Base-by-base conservation (phyloP, 2,113 vertebrate species). In the Thryonomys swinderianus region DNA sequence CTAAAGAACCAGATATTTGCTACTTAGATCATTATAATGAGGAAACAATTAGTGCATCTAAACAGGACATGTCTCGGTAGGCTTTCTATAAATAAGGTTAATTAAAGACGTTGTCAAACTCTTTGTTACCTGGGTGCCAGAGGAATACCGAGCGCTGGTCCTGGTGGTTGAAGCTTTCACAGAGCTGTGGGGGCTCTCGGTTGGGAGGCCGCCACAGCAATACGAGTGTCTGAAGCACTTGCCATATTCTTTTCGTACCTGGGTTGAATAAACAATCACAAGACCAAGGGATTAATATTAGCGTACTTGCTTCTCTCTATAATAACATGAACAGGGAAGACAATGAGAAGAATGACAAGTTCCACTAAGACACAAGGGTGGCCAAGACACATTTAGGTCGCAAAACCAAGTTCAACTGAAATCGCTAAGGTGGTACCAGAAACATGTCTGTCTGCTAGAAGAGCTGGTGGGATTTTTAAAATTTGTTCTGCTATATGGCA, bases 191-290 rank as follows among this genome's bases (percentile, higher is more conserved):
- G 99, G 99, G 98, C 98, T 99, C 98, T 99, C 99, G 0, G 99
- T 99, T 0, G 99, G 99, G 82, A 99, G 98, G 53, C 99, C 98
- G 2, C 99, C 98, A 94, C 99, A 99, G 98, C 99, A 99, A 97
- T 99, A 99, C 1, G 99, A 99, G 98, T 99, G 99, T 97, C 99
- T 98, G 98, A 99, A 99, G 98, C 99, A 99, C 98, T 99, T 99
- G 97, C 99, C 99, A 85, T 99, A 99, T 95, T 99, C 99, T 98
- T 99, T 99, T 86, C 99, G 99, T 84, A 99, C 99, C 99, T 99
- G 84, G 12, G 30, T 0, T 0, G 8, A 84, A 86, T 14, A 67
- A 81, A 83, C 14, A 78, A 87, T 40, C 62, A 84, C 1, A 6
- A 93, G 59, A 93, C 48, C 51, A 5, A 79, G 23, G 40, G 45